Conservation (phyloP, 1,140 invertebrate species). For the Drosophila pachea region DNA sequence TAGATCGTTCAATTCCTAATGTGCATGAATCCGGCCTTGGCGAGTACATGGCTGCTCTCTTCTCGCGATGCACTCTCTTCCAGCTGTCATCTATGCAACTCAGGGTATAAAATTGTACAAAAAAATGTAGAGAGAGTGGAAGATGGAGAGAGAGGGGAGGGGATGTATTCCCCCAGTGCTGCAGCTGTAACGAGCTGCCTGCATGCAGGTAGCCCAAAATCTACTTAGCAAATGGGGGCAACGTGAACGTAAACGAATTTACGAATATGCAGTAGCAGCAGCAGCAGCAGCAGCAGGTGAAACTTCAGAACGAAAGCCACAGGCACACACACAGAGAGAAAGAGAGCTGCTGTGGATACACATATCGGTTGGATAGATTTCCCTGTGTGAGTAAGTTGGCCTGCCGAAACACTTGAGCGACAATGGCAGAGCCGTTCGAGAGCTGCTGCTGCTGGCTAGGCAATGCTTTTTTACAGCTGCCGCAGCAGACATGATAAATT, state of each 20-base stretch:
- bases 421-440: conserved; percentile 52
- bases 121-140: conserved; percentile 8
- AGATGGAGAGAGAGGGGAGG: conserved; percentile 1
- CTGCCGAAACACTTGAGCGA: conserved; percentile 68
- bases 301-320: conserved; percentile 10
- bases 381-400: conserved; percentile 6
- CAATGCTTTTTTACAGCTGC: conserved; percentile 35
- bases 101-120: neutral
- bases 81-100: too few species aligned
- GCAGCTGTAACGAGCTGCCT: conserved; percentile 62
- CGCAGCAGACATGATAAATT: conserved; percentile 74
- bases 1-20: too few species aligned
- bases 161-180: conserved; percentile 41
- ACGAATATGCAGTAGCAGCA: conserved; percentile 53
- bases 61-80: too few species aligned
- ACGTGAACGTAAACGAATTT: conserved; percentile 70
- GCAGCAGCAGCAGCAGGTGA: conserved; percentile 35
- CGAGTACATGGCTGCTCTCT: too few species aligned
- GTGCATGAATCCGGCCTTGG: too few species aligned
- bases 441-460: neutral
- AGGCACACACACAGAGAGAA: conserved; percentile 1
- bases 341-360: neutral
- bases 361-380: conserved; percentile 27
- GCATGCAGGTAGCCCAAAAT: conserved; percentile 71
- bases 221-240: conserved; percentile 66